Evolutionary conservation across 2,797 vertebrate species (phyloP).

Genomic region (Acridotheres tristis): DNA sequence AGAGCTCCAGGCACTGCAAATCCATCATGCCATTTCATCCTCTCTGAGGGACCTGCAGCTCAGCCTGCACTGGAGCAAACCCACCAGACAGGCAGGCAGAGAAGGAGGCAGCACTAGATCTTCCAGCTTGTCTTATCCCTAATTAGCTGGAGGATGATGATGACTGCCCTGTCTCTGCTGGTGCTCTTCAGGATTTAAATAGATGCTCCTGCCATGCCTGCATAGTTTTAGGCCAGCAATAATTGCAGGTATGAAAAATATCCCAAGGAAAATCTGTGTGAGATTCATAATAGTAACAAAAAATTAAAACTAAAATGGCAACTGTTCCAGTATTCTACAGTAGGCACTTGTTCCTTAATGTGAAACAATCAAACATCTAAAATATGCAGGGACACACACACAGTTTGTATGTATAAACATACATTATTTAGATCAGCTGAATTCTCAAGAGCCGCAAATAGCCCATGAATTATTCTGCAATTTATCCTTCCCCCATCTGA

Average conservation of each 20-base stretch:
- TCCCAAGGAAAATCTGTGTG: neutral
- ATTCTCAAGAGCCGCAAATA: constrained; percentile 54
- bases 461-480: constrained; percentile 64
- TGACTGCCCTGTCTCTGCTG: neutral
- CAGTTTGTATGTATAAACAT: constrained; percentile 58
- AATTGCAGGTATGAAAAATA: neutral
- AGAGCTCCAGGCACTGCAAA: neutral
- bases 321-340: neutral
- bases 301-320: constrained; percentile 10
- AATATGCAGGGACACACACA: constrained; percentile 49
- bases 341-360: constrained; percentile 32
- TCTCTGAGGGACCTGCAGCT: neutral
- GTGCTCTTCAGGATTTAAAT: neutral
- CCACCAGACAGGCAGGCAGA: neutral
- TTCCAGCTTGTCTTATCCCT: neutral
- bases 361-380: constrained; percentile 50
- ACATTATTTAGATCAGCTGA: constrained; percentile 65
- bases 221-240: neutral
- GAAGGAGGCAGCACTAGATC: neutral
- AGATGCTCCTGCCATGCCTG: neutral
- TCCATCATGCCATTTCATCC: neutral
- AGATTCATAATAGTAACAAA: neutral
- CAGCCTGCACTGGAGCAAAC: neutral
- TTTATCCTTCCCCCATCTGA: constrained; percentile 41
- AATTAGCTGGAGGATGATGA: neutral